A percentile compares a stretch with the other conserved stretches of the same genome.
phyloP scores from a whole-genome alignment of 1,140 invertebrate genomes.

The Eurosta solidaginis region DNA sequence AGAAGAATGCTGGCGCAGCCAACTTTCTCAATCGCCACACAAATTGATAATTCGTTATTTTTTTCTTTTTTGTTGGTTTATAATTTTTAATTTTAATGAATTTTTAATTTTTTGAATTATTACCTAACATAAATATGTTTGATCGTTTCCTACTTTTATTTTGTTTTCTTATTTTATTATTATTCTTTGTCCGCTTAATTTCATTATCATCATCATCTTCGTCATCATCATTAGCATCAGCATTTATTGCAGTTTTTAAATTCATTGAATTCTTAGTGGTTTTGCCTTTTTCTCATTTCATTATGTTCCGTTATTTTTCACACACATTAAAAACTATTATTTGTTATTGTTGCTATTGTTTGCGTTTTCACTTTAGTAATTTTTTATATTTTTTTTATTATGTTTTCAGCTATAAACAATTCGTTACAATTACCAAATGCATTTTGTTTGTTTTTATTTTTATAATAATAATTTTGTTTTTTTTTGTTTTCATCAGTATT shows the following conservation, averaged over 20 bases:
- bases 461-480: conserved; percentile 19
- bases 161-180: conserved; percentile 33
- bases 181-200: conserved; percentile 16
- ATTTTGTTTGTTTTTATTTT: conserved; percentile 20
- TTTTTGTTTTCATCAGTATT: conserved; percentile 23
- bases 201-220: too few relatives aligned
- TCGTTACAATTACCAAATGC: conserved; percentile 24
- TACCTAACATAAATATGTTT: conserved; percentile 33
- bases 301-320: not conserved
- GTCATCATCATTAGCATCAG: too few relatives aligned
- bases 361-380: not conserved
- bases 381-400: not conserved
- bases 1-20: not conserved
- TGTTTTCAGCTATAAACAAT: conserved; percentile 19
- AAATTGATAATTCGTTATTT: conserved; percentile 24
- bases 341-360: conserved; percentile 22
- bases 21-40: not conserved
- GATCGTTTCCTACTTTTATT: conserved; percentile 10
- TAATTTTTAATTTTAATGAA: conserved; percentile 31
- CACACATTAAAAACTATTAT: conserved; percentile 26
- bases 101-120: conserved; percentile 46
- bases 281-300: not conserved
- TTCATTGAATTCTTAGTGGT: conserved; percentile 21
- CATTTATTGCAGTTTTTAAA: conserved; percentile 30
- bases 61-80: not conserved